These are phyloP conservation scores for Acleris laterana DNA, from an alignment of 2,888 invertebrate species.

Conservation along the genomic window DNA sequence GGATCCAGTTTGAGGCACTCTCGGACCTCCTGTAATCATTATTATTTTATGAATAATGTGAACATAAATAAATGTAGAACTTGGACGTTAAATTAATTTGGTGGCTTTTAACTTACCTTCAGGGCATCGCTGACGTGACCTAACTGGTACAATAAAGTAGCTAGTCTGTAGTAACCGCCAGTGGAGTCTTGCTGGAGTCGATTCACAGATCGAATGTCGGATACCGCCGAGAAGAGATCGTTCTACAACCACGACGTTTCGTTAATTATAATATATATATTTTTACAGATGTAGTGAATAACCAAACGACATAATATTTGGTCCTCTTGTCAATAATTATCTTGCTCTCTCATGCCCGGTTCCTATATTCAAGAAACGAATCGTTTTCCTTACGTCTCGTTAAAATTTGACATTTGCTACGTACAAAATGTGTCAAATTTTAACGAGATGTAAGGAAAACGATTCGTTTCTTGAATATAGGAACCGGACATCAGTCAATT, in stretches of 20 bases:
- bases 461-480: no score
- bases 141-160: conserved; percentile 92
- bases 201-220: conserved; percentile 95
- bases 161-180: conserved; percentile 92
- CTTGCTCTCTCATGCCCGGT: no score
- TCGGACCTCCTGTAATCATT: conserved; percentile 88
- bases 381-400: no score
- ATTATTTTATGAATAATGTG: neutral
- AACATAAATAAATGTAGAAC: neutral
- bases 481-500: no score
- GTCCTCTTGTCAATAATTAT: no score
- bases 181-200: conserved; percentile 97
- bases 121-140: conserved; percentile 96
- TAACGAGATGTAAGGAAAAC: no score
- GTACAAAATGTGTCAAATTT: no score
- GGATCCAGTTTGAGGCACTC: conserved; percentile 99
- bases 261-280: no score
- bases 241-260: conserved; percentile 68
- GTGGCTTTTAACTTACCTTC: conserved; percentile 78
- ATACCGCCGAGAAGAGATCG: conserved; percentile 93
- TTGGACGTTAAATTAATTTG: neutral
- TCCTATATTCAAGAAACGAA: no score
- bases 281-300: no score
- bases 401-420: no score
- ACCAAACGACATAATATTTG: no score